A percentile compares a stretch with the other conserved stretches of the same genome.
Evolutionary conservation across 2,113 vertebrate species (phyloP).

Genomic region (Ceuthmochares aereus): DNA sequence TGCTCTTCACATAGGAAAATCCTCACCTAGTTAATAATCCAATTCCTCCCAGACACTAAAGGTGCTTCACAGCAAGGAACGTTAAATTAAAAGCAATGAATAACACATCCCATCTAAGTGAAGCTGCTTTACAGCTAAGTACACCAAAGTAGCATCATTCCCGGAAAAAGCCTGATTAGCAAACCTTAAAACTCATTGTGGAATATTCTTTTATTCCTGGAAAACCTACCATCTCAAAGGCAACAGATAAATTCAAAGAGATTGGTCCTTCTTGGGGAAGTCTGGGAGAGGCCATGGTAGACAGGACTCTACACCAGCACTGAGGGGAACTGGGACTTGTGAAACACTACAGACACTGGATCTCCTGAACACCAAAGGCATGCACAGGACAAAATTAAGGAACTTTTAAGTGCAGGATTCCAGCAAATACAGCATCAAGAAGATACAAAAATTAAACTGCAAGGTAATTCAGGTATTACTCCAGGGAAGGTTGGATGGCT

Average conservation of each 20-base stretch:
- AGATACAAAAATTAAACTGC: neutral
- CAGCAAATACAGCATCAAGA: conserved; percentile 9
- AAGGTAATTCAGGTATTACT: neutral
- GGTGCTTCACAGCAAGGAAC: conserved; percentile 11
- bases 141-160: neutral
- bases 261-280: conserved; percentile 46
- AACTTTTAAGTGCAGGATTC: conserved; percentile 13
- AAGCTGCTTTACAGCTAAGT: neutral
- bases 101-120: neutral
- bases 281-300: neutral
- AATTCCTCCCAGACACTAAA: neutral
- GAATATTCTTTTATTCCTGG: neutral
- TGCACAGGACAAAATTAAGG: neutral
- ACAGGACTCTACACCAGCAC: neutral
- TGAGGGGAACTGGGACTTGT: neutral
- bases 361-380: neutral
- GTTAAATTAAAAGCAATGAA: conserved; percentile 7
- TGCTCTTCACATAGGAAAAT: neutral
- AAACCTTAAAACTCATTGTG: conserved; percentile 7
- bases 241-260: neutral
- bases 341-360: neutral
- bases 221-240: conserved; percentile 6
- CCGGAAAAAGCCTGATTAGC: neutral
- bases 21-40: neutral
- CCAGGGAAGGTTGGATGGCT: neutral